phyloP scores from a whole-genome alignment of 2,113 vertebrate species.

The Psilopsiagon aymara region DNA sequence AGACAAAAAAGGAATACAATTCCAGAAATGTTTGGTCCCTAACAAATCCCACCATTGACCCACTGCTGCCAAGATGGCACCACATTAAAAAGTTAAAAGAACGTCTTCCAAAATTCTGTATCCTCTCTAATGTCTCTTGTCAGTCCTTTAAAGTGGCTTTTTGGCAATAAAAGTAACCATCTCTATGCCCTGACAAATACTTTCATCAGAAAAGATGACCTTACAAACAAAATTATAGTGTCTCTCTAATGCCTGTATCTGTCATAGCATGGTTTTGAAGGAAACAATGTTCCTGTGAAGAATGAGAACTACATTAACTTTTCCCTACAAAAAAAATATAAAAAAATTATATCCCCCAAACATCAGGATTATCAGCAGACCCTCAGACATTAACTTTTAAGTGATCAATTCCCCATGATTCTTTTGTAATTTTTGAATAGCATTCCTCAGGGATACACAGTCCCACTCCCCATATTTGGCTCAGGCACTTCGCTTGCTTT shows the following conservation, averaged over 20 bases:
- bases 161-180: neutral
- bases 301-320: neutral
- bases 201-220: neutral
- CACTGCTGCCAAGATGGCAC: neutral
- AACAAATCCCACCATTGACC: neutral
- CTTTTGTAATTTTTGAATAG: neutral
- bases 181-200: neutral
- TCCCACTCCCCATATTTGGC: too few relatives aligned
- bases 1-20: neutral
- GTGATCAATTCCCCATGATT: neutral
- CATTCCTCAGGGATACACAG: neutral
- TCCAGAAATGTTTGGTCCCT: neutral
- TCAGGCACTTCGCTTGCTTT: neutral
- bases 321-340: neutral
- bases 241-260: neutral
- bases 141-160: conserved; percentile 47
- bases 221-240: conserved; percentile 1
- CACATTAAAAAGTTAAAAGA: conserved; percentile 42
- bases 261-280: neutral
- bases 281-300: neutral
- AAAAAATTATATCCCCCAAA: neutral
- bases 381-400: neutral
- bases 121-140: conserved; percentile 17
- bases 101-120: neutral
- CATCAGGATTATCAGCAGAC: neutral